Evolutionary conservation across 2,888 invertebrate genomes (phyloP).

Genomic region (Graphium colonna): DNA sequence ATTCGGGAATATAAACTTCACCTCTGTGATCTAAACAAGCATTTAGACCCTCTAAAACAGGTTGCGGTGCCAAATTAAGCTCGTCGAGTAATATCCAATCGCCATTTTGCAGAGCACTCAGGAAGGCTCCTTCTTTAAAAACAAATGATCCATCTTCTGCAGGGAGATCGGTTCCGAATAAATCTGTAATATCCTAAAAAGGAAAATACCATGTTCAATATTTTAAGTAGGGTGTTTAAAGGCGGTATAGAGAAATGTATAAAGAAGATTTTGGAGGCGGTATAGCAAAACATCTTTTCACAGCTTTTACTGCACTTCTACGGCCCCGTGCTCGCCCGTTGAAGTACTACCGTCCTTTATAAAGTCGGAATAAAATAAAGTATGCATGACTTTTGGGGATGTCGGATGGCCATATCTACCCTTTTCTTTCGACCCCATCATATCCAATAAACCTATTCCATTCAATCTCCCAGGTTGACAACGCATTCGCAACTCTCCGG

Average conservation of each 20-base stretch:
- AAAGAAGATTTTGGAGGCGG: too few relatives aligned
- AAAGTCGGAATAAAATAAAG: too few relatives aligned
- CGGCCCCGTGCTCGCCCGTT: too few relatives aligned
- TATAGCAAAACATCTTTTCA: too few relatives aligned
- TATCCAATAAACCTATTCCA: too few relatives aligned
- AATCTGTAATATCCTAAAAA: slow-evolving; percentile 93
- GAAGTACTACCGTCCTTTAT: too few relatives aligned
- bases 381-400: too few relatives aligned
- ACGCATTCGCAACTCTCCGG: too few relatives aligned
- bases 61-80: slow-evolving; percentile 98
- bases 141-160: slow-evolving; percentile 96
- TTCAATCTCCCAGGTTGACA: too few relatives aligned
- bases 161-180: slow-evolving; percentile 98
- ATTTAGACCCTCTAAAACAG: slow-evolving; percentile 98
- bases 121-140: slow-evolving; percentile 97
- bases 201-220: not conserved
- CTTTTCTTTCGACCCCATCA: too few relatives aligned
- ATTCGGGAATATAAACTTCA: slow-evolving; percentile 96
- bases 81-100: slow-evolving; percentile 99
- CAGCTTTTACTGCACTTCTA: too few relatives aligned
- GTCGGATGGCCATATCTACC: too few relatives aligned
- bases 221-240: not conserved
- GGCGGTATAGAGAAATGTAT: not conserved
- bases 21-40: slow-evolving; percentile 99
- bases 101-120: slow-evolving; percentile 94